A percentile compares a stretch with the other conserved stretches of the same genome.
phyloP scores from a whole-genome alignment of 2,113 vertebrate genomes.

The Chlamydotis undulata region DNA sequence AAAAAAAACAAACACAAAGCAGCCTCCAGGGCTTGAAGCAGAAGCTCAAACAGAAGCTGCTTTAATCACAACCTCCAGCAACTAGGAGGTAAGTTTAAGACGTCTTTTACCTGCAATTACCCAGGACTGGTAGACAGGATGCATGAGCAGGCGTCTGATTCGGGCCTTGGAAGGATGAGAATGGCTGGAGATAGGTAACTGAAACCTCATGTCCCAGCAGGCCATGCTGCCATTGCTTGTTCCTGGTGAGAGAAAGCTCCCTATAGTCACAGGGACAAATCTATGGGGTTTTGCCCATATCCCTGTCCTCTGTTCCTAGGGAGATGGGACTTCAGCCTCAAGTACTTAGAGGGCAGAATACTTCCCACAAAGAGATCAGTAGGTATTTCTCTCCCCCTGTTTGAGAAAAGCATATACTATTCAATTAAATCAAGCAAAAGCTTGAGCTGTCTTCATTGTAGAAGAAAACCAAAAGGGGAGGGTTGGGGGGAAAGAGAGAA shows the following conservation, averaged over 20 bases:
- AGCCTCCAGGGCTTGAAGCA: not conserved
- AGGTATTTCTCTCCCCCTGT: not conserved
- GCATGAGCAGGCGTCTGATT: conserved; percentile 93
- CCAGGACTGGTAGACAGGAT: conserved; percentile 94
- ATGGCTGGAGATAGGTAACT: conserved; percentile 97
- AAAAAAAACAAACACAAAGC: not conserved
- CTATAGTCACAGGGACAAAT: not conserved
- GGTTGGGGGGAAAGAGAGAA: not conserved
- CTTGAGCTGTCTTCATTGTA: not conserved
- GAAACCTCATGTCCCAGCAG: conserved; percentile 99
- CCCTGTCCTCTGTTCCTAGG: not conserved
- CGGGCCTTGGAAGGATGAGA: conserved; percentile 91
- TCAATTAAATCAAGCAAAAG: not conserved
- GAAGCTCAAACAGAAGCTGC: not conserved
- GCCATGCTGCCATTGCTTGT: conserved; percentile 98
- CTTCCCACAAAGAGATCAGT: not conserved
- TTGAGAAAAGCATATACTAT: not conserved
- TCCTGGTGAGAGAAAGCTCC: conserved; percentile 74
- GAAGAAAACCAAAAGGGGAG: not conserved
- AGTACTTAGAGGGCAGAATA: not conserved
- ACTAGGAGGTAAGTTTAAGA: not conserved
- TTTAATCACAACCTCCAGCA: not conserved
- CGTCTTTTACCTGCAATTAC: conserved; percentile 89
- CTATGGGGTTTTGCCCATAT: accelerated
- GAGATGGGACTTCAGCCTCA: not conserved